Evolutionary conservation across 2,888 invertebrate genomes (phyloP).

Genomic region (Mythimna ferrago): DNA sequence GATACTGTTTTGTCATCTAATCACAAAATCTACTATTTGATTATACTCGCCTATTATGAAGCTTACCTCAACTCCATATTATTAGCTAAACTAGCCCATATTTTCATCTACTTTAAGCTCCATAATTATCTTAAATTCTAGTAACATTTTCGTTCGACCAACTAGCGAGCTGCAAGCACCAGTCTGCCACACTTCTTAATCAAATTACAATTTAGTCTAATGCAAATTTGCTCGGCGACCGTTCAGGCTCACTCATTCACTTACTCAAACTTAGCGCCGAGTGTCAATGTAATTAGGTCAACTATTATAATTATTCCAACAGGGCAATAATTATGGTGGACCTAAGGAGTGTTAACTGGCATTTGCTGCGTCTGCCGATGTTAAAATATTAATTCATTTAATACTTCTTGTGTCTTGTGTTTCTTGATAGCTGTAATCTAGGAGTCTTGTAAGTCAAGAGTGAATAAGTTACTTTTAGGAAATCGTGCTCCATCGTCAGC

Average conservation of each 20-base stretch:
- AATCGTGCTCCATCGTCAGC: no score
- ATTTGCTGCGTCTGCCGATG: not conserved
- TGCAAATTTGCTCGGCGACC: constrained; percentile 22
- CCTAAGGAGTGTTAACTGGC: not conserved
- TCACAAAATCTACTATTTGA: no score
- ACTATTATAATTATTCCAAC: constrained; percentile 5
- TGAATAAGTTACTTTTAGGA: no score
- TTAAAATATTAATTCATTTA: no score
- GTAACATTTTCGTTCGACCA: not conserved
- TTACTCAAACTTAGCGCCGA: constrained; percentile 9
- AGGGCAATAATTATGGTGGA: not conserved
- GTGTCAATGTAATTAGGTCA: constrained; percentile 3
- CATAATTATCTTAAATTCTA: not conserved
- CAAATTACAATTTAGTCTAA: constrained; percentile 25
- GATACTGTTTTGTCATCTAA: no score
- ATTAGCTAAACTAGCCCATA: not conserved
- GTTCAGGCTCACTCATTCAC: not conserved
- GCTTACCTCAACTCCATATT: not conserved
- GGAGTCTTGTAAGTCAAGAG: no score
- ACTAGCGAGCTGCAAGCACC: not conserved
- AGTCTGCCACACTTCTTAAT: constrained; percentile 12
- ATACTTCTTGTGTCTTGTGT: no score
- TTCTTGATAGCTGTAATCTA: no score
- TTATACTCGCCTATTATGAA: not conserved
- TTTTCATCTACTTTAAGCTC: not conserved